Conservation (phyloP, 1,140 invertebrate genomes). For the Heliconius hewitsoni region DNA sequence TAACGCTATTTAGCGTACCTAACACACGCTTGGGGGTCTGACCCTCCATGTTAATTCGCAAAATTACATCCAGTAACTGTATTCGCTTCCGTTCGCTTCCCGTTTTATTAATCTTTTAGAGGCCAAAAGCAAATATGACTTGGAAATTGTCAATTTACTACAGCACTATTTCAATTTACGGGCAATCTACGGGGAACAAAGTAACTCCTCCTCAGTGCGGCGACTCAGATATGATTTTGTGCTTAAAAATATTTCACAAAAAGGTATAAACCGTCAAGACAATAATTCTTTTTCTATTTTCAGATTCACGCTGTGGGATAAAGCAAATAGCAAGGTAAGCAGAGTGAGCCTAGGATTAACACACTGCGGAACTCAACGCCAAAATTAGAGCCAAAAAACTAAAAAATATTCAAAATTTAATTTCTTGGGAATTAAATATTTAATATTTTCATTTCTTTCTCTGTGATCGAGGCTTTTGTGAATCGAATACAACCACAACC, state of each 20-base stretch:
- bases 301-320: no score
- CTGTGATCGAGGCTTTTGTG: no score
- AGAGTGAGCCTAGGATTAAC: no score
- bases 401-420: no score
- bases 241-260: conserved; percentile 6
- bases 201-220: conserved; percentile 5
- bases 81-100: conserved; percentile 38
- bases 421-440: no score
- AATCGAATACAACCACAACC: no score
- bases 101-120: conserved; percentile 54
- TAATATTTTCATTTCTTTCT: no score
- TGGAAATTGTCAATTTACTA: conserved; percentile 43
- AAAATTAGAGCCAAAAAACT: no score
- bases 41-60: conserved; percentile 50
- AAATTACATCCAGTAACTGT: conserved; percentile 51
- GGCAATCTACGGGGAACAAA: conserved; percentile 30
- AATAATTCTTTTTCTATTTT: not conserved
- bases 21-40: conserved; percentile 33
- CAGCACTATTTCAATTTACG: conserved; percentile 37
- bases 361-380: no score
- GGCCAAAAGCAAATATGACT: conserved; percentile 43
- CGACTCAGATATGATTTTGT: conserved; percentile 26
- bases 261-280: not conserved
- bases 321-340: no score
- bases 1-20: conserved; percentile 44